These are phyloP conservation scores for Mylabris phalerata DNA, from an alignment of 1,140 invertebrate species.

Conservation along the genomic window DNA sequence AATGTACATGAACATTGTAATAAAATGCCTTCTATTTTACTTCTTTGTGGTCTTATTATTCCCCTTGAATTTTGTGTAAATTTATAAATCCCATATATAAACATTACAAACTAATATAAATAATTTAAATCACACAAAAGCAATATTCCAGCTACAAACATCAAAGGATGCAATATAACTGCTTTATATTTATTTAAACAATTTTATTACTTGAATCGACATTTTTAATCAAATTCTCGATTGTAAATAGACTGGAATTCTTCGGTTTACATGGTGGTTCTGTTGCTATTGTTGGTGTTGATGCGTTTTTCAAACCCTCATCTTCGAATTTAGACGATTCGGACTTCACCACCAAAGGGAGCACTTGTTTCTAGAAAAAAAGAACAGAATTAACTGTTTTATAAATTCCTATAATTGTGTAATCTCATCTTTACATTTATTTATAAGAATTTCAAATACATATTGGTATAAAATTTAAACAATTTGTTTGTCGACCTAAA, in stretches of 20 bases:
- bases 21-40: too few relatives aligned
- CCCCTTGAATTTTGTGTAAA: too few relatives aligned
- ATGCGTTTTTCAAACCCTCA: not conserved
- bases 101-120: too few relatives aligned
- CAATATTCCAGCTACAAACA: too few relatives aligned
- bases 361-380: conserved; percentile 30
- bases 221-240: conserved; percentile 39
- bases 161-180: too few relatives aligned
- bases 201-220: conserved; percentile 24
- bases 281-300: not conserved
- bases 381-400: not conserved
- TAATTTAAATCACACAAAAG: too few relatives aligned
- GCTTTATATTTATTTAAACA: conserved; percentile 31
- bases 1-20: too few relatives aligned
- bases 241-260: conserved; percentile 38
- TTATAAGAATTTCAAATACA: not conserved
- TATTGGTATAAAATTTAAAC: not conserved
- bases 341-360: conserved; percentile 20
- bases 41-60: too few relatives aligned
- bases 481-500: too few relatives aligned
- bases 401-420: too few relatives aligned
- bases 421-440: too few relatives aligned
- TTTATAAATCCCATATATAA: too few relatives aligned
- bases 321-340: not conserved
- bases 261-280: conserved; percentile 24